phyloP scores from a whole-genome alignment of 92 coral and sea anemone genomes.

The Scolanthus callimorphus region DNA sequence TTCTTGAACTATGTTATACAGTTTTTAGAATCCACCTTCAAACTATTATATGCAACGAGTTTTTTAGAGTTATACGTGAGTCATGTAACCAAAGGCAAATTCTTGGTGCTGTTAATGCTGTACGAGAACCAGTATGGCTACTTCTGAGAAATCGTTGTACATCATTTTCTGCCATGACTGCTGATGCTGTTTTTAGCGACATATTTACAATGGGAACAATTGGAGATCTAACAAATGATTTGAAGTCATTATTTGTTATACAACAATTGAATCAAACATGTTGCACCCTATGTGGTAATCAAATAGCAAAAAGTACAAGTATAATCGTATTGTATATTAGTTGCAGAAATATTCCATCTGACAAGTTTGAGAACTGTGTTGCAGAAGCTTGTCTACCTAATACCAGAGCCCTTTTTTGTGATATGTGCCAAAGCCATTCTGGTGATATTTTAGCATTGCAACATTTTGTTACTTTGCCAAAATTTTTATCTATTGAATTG shows the following conservation, averaged over 20 bases:
- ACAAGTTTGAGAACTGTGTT: conserved; percentile 44
- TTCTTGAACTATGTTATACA: conserved; percentile 39
- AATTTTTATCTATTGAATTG: conserved; percentile 30
- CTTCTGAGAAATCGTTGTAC: conserved; percentile 19
- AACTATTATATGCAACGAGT: conserved; percentile 34
- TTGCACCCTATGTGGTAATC: conserved; percentile 39
- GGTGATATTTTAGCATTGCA: conserved; percentile 46
- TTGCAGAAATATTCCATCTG: conserved; percentile 16
- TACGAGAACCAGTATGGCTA: conserved; percentile 62
- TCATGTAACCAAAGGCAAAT: conserved; percentile 26
- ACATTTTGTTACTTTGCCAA: conserved; percentile 45
- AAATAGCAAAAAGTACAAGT: conserved; percentile 42
- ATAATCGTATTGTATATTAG: conserved; percentile 49
- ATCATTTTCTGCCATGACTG: conserved; percentile 56
- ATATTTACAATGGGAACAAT: conserved; percentile 38
- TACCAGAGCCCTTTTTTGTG: conserved; percentile 49
- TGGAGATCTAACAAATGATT: too few species aligned
- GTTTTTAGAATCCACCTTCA: conserved; percentile 37
- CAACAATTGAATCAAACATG: conserved; percentile 22
- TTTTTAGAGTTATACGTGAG: conserved; percentile 32
- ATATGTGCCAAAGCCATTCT: conserved; percentile 40
- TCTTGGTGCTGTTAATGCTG: conserved; percentile 27
- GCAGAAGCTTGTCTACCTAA: conserved; percentile 44
- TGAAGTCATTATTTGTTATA: conserved; percentile 51
- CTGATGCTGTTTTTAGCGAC: conserved; percentile 65